These are phyloP conservation scores for Andrena flavipes DNA, from an alignment of 2,888 invertebrate species.

Conservation along the genomic window DNA sequence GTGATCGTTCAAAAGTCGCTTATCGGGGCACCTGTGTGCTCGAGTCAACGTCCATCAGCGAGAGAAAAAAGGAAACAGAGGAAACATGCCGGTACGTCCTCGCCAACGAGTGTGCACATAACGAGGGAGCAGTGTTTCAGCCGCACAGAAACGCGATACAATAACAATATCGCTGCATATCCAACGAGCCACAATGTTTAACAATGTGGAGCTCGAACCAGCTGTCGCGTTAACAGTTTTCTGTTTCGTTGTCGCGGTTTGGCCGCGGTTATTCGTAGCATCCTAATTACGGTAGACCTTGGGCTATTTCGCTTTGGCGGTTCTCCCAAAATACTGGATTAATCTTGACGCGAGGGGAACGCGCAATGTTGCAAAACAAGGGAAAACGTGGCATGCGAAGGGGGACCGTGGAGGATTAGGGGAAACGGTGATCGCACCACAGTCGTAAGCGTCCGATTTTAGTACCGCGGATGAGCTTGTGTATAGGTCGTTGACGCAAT, in stretches of 20 bases:
- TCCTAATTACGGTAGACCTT: constrained; percentile 59
- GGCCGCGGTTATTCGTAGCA: constrained; percentile 43
- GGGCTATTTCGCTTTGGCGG: constrained; percentile 55
- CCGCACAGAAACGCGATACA: not conserved
- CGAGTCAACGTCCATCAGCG: constrained; percentile 60
- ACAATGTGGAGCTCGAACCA: not conserved
- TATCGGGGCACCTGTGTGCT: constrained; percentile 52
- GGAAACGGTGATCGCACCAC: not conserved
- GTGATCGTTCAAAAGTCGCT: constrained; percentile 78
- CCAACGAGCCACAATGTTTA: not conserved
- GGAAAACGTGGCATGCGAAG: not conserved
- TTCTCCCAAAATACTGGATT: constrained; percentile 50
- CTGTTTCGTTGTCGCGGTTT: constrained; percentile 3
- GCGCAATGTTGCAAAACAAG: not conserved
- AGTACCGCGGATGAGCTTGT: not conserved
- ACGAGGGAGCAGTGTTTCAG: constrained; percentile 1
- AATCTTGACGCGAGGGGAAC: constrained; percentile 30
- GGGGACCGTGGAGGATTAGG: not conserved
- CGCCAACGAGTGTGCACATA: not conserved
- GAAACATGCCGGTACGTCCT: constrained; percentile 82
- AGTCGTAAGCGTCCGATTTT: not conserved
- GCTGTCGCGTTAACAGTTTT: constrained; percentile 24
- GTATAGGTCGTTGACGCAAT: not conserved
- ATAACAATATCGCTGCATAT: not conserved
- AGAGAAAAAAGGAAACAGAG: constrained; percentile 4